Conservation (phyloP, 2,113 vertebrate genomes). For the Melanostigma gelatinosum region DNA sequence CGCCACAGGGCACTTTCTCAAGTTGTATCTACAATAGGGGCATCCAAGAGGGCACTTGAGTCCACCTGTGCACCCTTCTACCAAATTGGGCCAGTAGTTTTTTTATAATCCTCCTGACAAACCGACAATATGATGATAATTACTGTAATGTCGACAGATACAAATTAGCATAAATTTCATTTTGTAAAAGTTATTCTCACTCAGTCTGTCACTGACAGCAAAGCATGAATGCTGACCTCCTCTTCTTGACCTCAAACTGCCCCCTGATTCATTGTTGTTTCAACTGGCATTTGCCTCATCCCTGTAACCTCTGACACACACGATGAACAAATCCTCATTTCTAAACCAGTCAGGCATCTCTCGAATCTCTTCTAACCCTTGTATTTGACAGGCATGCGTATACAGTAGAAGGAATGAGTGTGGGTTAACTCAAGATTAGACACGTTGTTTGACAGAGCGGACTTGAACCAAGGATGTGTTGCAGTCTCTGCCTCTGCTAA, state of each 20-base stretch:
- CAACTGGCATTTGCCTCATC: slow-evolving; percentile 1
- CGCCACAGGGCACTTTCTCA: not conserved
- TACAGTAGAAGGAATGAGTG: not conserved
- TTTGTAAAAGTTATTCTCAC: not conserved
- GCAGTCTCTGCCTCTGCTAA: not conserved
- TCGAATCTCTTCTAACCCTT: slow-evolving; percentile 33
- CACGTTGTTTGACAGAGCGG: slow-evolving; percentile 33
- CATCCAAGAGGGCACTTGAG: not conserved
- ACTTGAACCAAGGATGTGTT: slow-evolving; percentile 28
- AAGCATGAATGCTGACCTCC: not conserved
- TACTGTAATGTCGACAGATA: not conserved
- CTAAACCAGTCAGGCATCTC: slow-evolving; percentile 24
- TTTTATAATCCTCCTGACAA: not conserved
- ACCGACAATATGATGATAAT: not conserved
- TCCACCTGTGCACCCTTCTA: not conserved
- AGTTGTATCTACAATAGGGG: not conserved
- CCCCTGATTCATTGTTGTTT: slow-evolving; percentile 2
- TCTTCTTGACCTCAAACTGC: slow-evolving; percentile 16
- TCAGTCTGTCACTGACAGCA: not conserved
- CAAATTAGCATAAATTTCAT: not conserved
- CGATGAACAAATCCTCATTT: slow-evolving; percentile 34
- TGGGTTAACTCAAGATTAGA: slow-evolving; percentile 46
- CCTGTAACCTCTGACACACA: slow-evolving; percentile 37
- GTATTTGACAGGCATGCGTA: slow-evolving; percentile 12
- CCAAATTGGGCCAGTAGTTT: not conserved